Conservation (phyloP, 2,888 invertebrate species). For the Iselma pallidipennis region DNA sequence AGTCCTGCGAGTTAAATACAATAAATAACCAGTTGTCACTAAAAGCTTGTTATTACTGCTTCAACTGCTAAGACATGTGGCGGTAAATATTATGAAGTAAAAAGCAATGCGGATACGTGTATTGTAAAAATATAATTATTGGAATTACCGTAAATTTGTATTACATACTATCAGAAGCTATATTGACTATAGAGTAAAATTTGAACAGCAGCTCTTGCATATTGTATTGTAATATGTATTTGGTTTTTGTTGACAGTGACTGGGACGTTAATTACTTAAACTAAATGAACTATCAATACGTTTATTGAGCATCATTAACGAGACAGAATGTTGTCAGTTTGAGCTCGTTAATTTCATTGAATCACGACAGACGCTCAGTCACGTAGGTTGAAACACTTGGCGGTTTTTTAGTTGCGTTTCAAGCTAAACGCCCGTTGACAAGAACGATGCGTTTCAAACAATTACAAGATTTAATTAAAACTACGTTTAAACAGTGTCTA, state of each 20-base stretch:
- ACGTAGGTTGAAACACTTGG: conserved; percentile 54
- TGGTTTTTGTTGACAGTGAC: not conserved
- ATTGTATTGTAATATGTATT: not conserved
- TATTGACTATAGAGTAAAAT: not conserved
- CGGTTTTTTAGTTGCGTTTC: conserved; percentile 52
- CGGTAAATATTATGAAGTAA: not conserved
- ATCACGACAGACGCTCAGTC: conserved; percentile 56
- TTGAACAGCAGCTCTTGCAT: not conserved
- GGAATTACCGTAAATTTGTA: not conserved
- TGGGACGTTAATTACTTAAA: conserved; percentile 9
- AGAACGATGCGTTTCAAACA: conserved; percentile 53
- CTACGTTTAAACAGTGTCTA: conserved; percentile 55
- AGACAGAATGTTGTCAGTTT: conserved; percentile 47
- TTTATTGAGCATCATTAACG: conserved; percentile 19
- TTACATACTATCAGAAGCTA: not conserved
- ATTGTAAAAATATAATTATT: not conserved
- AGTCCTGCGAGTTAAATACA: not conserved
- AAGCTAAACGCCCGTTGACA: conserved; percentile 45
- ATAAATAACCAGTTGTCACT: not conserved
- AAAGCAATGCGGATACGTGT: not conserved
- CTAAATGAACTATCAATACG: conserved; percentile 19
- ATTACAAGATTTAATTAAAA: conserved; percentile 60
- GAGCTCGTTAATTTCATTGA: conserved; percentile 53
- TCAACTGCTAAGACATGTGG: not conserved
- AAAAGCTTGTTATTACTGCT: not conserved